Conservation (phyloP, 2,797 vertebrate species). For the Sebastes itinus region DNA sequence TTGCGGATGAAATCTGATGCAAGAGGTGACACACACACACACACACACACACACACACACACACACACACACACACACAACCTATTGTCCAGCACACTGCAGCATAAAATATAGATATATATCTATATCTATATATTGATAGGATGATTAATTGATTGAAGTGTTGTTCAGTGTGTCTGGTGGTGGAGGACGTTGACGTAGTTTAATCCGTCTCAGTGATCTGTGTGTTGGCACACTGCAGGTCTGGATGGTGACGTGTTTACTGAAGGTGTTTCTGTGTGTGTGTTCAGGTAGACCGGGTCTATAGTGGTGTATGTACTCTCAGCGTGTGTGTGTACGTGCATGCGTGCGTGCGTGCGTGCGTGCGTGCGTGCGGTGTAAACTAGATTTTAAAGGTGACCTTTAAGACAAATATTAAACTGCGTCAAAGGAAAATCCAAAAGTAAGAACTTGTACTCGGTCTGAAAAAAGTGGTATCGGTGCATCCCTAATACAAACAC, state of each 20-base stretch:
- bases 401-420: background rate
- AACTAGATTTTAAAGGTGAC: background rate
- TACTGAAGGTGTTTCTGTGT: background rate
- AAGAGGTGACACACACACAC: background rate
- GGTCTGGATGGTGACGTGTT: background rate
- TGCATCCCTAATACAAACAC: too few relatives aligned
- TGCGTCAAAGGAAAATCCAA: background rate
- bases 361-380: background rate
- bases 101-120: background rate
- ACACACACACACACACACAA: background rate
- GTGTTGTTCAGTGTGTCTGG: background rate
- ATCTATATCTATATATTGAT: background rate
- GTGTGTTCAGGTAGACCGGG: background rate
- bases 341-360: background rate
- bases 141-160: background rate
- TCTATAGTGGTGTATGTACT: too few relatives aligned
- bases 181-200: background rate
- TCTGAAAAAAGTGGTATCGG: too few relatives aligned
- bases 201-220: too few relatives aligned
- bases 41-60: background rate
- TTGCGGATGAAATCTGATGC: background rate
- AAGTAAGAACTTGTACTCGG: too few relatives aligned
- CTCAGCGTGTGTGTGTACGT: too few relatives aligned
- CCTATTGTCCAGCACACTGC: background rate
- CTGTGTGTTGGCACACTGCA: too few relatives aligned